A percentile compares a stretch with the other conserved stretches of the same genome.
These are phyloP conservation scores for Corynorhinus townsendii DNA, from an alignment of 2,113 vertebrate species.

Conservation along the genomic window DNA sequence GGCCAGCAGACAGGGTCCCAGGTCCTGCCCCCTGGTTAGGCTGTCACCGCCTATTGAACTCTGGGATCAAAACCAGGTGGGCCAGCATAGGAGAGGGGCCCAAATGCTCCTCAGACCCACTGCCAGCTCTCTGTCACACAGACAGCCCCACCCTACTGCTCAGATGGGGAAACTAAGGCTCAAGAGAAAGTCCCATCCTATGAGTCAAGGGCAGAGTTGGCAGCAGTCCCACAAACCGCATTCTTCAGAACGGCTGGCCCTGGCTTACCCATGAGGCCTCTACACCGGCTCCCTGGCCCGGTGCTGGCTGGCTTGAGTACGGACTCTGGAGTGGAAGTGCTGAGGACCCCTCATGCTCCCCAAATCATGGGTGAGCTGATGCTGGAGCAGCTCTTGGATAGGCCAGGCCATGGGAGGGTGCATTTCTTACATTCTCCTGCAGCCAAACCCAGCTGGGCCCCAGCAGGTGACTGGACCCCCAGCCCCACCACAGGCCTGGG, in stretches of 20 bases:
- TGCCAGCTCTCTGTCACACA: neutral
- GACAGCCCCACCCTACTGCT: neutral
- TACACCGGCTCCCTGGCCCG: fast-evolving
- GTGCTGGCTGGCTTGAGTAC: neutral
- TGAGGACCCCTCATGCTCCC: neutral
- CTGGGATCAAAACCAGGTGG: neutral
- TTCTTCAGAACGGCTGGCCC: neutral
- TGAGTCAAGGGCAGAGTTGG: neutral
- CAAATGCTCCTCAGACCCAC: neutral
- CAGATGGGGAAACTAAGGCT: neutral
- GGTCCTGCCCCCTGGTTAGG: neutral
- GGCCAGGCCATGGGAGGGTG: neutral
- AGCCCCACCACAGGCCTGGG: neutral
- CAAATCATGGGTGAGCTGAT: neutral
- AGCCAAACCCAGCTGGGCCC: neutral
- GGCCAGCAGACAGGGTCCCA: neutral
- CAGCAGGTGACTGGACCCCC: neutral
- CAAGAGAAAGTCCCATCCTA: neutral
- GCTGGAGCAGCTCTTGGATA: neutral
- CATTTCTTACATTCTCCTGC: neutral
- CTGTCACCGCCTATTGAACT: neutral
- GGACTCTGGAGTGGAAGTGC: neutral
- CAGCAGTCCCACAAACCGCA: neutral
- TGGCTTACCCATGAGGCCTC: fast-evolving
- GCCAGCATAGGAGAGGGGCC: neutral